Evolutionary conservation across 1,140 invertebrate species (phyloP).

Genomic region (Brachionus rotundiformis): DNA sequence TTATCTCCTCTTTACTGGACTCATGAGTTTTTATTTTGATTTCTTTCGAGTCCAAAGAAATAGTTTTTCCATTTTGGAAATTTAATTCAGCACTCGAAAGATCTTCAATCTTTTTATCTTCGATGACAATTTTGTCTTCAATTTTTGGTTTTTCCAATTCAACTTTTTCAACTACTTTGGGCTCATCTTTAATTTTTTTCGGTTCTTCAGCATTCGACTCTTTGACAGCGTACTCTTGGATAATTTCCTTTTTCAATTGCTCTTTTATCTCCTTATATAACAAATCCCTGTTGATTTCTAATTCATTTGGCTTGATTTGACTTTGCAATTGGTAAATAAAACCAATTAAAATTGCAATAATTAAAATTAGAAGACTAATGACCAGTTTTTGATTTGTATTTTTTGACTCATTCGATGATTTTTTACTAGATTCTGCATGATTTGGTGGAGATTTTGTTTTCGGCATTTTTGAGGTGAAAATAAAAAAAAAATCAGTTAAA

Average conservation of each 20-base stretch:
- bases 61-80: neutral
- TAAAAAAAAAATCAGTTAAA: neutral
- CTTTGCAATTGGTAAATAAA: neutral
- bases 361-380: neutral
- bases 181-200: neutral
- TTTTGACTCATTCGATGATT: neutral
- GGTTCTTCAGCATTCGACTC: neutral
- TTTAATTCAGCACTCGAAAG: constrained; percentile 12
- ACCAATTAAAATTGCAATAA: neutral
- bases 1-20: neutral
- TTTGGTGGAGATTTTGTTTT: neutral
- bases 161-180: no score
- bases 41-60: constrained; percentile 16
- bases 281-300: neutral
- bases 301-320: neutral
- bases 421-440: neutral
- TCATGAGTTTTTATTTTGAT: constrained; percentile 29
- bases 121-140: neutral
- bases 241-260: neutral
- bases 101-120: constrained; percentile 37
- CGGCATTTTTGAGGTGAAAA: neutral
- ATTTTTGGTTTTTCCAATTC: neutral
- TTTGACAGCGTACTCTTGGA: neutral
- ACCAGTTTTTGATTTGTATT: neutral
- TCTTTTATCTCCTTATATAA: neutral